Percentiles rank a stretch among this genome's conserved stretches.
phyloP scores from a whole-genome alignment of 2,888 invertebrate genomes.

The Tigriopus californicus region DNA sequence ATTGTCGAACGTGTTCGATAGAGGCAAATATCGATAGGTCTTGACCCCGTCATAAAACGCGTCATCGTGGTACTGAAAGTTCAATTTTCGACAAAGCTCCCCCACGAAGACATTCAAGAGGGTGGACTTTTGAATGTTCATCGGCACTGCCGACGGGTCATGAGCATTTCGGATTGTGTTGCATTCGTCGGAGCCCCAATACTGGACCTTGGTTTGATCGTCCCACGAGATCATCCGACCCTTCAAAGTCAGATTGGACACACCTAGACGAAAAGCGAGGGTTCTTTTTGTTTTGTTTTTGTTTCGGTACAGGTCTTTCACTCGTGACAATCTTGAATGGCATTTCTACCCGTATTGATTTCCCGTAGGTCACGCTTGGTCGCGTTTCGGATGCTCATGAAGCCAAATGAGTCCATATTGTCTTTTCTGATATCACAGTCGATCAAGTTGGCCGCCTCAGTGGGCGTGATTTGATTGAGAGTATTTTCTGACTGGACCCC shows the following conservation, averaged over 20 bases:
- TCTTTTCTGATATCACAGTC: background rate
- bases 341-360: background rate
- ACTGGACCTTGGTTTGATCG: background rate
- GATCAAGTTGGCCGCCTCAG: background rate
- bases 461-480: too few species aligned
- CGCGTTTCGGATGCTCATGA: background rate
- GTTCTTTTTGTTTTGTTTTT: too few species aligned
- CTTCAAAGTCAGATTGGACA: background rate
- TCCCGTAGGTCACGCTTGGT: background rate
- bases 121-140: background rate
- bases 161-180: background rate
- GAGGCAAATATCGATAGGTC: background rate
- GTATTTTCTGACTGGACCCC: too few species aligned
- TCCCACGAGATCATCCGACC: background rate
- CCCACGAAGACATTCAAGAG: background rate
- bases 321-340: too few species aligned
- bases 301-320: background rate
- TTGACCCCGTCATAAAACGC: background rate
- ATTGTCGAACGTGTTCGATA: background rate
- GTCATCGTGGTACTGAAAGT: background rate
- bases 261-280: too few species aligned
- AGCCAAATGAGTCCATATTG: background rate
- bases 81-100: background rate
- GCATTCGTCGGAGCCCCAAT: background rate
- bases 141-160: background rate